Base-by-base conservation (phyloP, 2,113 vertebrate genomes). In the Dasyprocta punctata region DNA sequence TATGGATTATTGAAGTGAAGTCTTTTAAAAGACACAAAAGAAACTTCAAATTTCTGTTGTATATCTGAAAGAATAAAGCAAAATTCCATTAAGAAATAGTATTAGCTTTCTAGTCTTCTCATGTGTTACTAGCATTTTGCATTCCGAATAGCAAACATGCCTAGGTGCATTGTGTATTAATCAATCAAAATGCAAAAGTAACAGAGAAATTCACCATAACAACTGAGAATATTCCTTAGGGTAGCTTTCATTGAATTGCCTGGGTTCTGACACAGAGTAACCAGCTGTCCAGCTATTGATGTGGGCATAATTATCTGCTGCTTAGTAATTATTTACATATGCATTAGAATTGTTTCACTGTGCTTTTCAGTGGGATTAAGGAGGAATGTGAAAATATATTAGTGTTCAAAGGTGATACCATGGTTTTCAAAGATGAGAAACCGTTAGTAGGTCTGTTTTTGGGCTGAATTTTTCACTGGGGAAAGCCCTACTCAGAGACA, bases 131-230 rank as follows among this genome's bases (percentile, higher is more conserved):
- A 96, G 95, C 89, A 58, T 98, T 98, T 98, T 98, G 98, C 98
- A 98, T 99, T 98, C 82, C 97, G 98, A 98, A 96, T 97, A 98
- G 98, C 96, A 98, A 97, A 98, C 96, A 97, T 97, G 98, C 97
- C 98, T 98, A 98, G 92, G 97, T 98, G 84, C 88, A 98, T 98
- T 98, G 98, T 96, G 92, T 97, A 96, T 98, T 99, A 98, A 99
- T 99, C 99, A 99, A 98, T 99, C 98, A 99, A 98, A 98, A 98
- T 93, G 97, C 96, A 98, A 97, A 98, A 97, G 96, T 96, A 97
- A 96, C 97, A 98, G 96, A 93, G 98, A 97, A 98, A 98, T 96
- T 97, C 97, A 97, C 44, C 92, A 97, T 96, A 98, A 98, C 92
- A 98, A 97, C 97, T 56, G 89, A 98, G 90, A 97, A 97, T 98